phyloP scores from a whole-genome alignment of 1,140 invertebrate species.

The Sesamia nonagrioides region DNA sequence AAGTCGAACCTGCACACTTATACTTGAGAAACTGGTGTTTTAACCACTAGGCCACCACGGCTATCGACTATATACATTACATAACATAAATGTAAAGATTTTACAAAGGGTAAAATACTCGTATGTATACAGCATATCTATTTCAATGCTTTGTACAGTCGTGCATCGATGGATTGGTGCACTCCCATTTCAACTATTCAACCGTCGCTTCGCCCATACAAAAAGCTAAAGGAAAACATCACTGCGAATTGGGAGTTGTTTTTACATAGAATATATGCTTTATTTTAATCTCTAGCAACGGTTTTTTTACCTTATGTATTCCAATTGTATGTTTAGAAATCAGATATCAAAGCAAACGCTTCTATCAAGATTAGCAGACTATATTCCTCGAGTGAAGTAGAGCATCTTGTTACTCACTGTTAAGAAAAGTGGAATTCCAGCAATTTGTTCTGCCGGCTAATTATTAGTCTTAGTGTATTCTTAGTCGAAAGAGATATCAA shows the following conservation, averaged over 20 bases:
- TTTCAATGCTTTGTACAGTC: slow-evolving; percentile 8
- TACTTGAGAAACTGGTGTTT: no score
- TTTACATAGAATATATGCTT: neutral
- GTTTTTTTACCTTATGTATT: no score
- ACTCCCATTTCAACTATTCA: neutral
- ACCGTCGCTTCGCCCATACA: neutral
- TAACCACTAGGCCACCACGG: no score
- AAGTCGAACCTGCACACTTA: no score
- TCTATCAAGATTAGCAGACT: slow-evolving; percentile 8
- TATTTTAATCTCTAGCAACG: neutral
- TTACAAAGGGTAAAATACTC: no score
- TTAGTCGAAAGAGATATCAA: no score
- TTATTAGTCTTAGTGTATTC: no score
- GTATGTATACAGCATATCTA: neutral
- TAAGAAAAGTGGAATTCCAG: no score
- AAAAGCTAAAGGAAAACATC: neutral
- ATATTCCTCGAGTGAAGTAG: neutral
- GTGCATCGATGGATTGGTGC: neutral
- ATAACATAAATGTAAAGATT: no score
- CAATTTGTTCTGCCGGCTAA: no score
- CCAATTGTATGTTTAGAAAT: neutral
- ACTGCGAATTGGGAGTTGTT: neutral
- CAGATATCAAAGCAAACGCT: neutral
- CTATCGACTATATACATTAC: no score
- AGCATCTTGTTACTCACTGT: no score